phyloP scores from a whole-genome alignment of 2,113 vertebrate genomes.

The Poeciliopsis turrubarensis region DNA sequence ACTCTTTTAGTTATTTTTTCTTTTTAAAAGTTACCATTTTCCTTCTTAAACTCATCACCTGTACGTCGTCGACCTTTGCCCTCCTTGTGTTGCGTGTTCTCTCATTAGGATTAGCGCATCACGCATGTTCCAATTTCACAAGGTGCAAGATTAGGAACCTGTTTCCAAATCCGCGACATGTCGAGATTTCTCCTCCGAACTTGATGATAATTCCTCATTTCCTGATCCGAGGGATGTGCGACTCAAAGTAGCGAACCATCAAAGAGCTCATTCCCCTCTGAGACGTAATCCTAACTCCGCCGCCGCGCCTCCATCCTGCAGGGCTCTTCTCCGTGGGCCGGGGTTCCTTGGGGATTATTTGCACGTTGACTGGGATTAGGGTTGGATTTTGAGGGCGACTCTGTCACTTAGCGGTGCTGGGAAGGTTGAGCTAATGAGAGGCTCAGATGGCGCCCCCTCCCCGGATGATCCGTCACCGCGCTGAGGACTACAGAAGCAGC shows the following conservation, averaged over 20 bases:
- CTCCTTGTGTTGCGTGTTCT: conserved; percentile 7
- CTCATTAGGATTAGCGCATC: conserved; percentile 28
- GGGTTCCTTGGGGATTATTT: conserved; percentile 67
- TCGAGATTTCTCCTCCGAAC: conserved; percentile 32
- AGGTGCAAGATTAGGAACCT: conserved; percentile 41
- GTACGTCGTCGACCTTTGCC: not conserved
- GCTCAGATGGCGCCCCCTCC: conserved; percentile 35
- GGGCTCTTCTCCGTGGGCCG: conserved; percentile 51
- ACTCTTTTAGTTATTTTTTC: not conserved
- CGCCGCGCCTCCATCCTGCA: conserved; percentile 39
- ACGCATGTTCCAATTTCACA: conserved; percentile 4
- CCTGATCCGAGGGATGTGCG: conserved; percentile 40
- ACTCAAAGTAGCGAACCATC: conserved; percentile 65
- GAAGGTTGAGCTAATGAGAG: conserved; percentile 74
- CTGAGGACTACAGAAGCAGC: conserved; percentile 36
- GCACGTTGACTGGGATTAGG: conserved; percentile 63
- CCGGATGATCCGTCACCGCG: conserved; percentile 51
- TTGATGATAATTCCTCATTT: conserved; percentile 73
- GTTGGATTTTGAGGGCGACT: conserved; percentile 66
- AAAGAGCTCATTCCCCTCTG: conserved; percentile 58
- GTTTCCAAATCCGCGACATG: conserved; percentile 57
- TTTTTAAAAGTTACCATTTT: not conserved
- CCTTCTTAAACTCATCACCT: not conserved
- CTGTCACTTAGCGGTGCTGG: conserved; percentile 58
- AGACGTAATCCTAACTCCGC: conserved; percentile 58